phyloP scores from a whole-genome alignment of 2,113 vertebrate genomes.

The Centropus bengalensis region DNA sequence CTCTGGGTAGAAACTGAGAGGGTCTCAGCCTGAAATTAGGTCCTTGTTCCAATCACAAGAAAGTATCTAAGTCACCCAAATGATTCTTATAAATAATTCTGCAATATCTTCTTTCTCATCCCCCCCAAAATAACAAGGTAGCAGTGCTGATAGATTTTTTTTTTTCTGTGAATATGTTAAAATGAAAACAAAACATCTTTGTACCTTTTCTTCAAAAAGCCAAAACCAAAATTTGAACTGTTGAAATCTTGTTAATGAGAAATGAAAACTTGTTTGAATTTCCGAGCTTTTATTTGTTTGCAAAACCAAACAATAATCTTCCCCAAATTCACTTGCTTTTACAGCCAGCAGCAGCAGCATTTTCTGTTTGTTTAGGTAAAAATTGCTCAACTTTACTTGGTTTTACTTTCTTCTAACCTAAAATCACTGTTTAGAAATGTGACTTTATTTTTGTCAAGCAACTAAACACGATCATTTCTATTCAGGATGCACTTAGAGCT shows the following conservation, averaged over 20 bases:
- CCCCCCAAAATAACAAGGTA: not conserved
- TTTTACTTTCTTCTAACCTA: not conserved
- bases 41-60: not conserved
- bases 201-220: not conserved
- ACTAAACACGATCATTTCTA: not conserved
- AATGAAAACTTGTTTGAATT: not conserved
- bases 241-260: not conserved
- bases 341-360: not conserved
- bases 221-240: not conserved
- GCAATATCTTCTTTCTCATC: not conserved
- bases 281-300: not conserved
- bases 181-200: not conserved
- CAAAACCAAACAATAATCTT: not conserved
- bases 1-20: not conserved
- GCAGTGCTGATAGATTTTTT: not conserved
- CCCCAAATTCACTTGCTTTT: not conserved
- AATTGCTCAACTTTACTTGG: not conserved
- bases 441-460: not conserved
- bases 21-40: not conserved
- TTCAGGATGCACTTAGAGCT: slow-evolving; percentile 2
- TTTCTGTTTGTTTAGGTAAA: not conserved
- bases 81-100: not conserved
- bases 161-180: not conserved
- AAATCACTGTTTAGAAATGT: not conserved
- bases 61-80: not conserved